Evolutionary conservation across 2,888 invertebrate species (phyloP), one percentile per base, ranked within the genome.

Genomic region (Parthenolecanium corni): DNA sequence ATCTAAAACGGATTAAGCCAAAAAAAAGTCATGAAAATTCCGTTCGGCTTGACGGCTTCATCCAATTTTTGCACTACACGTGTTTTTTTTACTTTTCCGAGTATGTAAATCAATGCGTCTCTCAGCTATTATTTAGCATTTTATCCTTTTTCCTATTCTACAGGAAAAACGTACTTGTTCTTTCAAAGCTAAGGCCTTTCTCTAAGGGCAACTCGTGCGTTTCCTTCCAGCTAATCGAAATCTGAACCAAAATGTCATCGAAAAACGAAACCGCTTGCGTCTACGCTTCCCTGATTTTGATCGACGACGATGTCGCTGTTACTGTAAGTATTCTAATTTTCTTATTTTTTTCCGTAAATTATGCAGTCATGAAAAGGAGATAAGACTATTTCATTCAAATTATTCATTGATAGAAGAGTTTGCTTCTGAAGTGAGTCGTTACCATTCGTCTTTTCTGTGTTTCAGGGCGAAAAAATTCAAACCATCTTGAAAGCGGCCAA

Each of bases 241-340:
- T 62, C 66, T 51, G 36, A 42, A 58, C 54, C 31, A 66, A 42
- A 76, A 86, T 87, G 85, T 81, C 87, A 74, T 84, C 87, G 70
- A 86, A 85, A 76, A 90, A 93, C 75, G 97, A 97, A 85, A 83
- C 96, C 74, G 95, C 97, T 72, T 96, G 96, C 80, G 93, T 95
- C 73, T 98, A 98, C 79, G 88, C 93, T 73, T 86, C 95, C 72
- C 86, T 94, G 72, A 91, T 96, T 78, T 82, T 96, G 71, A 86
- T 89, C 71, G 96, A 96, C 78, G 95, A 96, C 75, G 94, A 95
- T 77, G 87, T 97, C 71, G 90, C 95, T 71, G 89, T 98, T 71
- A 97, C 96, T 68, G 95, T 95, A 81, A 91, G 89, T 86, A 74
- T 12, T 40, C 14, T 40, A 40, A 14, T 14, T 40, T 40, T 40